phyloP scores from a whole-genome alignment of 1,140 invertebrate genomes.

The Caenorhabditis inopinata region DNA sequence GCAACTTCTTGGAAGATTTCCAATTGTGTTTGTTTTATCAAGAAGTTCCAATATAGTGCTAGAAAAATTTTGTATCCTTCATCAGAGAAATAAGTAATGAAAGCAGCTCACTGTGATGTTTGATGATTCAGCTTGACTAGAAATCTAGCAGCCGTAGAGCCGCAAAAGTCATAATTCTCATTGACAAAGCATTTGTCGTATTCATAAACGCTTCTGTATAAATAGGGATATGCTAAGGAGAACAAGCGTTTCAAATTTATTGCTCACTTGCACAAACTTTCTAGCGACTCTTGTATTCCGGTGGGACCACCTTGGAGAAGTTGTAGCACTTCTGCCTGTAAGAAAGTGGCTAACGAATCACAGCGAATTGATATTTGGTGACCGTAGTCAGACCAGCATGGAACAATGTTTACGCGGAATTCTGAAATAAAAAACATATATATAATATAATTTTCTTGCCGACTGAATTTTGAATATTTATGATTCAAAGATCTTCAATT shows the following conservation, averaged over 20 bases:
- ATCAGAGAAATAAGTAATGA: not conserved
- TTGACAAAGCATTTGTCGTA: conserved; percentile 31
- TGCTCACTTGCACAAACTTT: conserved; percentile 4
- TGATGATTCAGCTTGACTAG: conserved; percentile 20
- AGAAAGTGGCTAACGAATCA: not conserved
- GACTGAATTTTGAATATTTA: too few species aligned
- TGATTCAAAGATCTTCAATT: too few species aligned
- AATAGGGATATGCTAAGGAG: not conserved
- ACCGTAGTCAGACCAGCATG: not conserved
- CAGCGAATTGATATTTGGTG: not conserved
- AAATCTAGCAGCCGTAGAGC: not conserved
- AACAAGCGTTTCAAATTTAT: not conserved
- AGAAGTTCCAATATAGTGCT: not conserved
- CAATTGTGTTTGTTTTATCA: not conserved
- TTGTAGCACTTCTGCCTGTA: not conserved
- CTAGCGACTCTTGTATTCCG: conserved; percentile 21
- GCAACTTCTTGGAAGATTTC: conserved; percentile 1
- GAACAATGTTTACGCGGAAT: not conserved
- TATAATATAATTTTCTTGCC: too few species aligned
- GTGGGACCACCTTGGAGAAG: conserved; percentile 23
- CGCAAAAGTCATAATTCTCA: conserved; percentile 26
- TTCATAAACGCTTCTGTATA: conserved; percentile 10
- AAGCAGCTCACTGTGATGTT: conserved; percentile 12
- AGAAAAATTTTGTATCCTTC: not conserved
- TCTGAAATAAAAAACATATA: too few species aligned